These are phyloP conservation scores for Aethina tumida DNA, from an alignment of 1,140 invertebrate species.

Conservation along the genomic window DNA sequence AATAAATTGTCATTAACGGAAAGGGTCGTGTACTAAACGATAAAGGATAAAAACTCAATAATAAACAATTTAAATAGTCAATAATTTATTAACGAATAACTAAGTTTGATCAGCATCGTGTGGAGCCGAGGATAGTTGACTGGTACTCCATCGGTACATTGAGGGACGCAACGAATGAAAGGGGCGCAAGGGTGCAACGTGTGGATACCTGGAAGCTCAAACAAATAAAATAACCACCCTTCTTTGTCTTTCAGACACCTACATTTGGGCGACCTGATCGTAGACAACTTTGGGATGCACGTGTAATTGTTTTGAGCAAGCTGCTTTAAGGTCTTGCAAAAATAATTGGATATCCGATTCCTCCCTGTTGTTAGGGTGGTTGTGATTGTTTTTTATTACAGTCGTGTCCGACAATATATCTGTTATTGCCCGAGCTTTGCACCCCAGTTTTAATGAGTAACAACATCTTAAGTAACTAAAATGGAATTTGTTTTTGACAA, in stretches of 20 bases:
- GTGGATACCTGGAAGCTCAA: no score
- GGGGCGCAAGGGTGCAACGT: no score
- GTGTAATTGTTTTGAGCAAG: slow-evolving; percentile 1
- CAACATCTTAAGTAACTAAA: slow-evolving; percentile 15
- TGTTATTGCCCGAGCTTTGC: background rate
- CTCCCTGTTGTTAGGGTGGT: slow-evolving; percentile 14
- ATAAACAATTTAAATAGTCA: no score
- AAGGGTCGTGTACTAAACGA: no score
- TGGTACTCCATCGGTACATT: no score
- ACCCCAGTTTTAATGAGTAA: background rate
- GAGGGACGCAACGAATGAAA: no score
- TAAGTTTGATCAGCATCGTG: no score
- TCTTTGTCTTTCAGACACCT: background rate
- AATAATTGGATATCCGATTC: slow-evolving; percentile 8
- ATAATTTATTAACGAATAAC: no score
- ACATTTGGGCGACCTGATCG: slow-evolving; percentile 7
- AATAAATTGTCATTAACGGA: no score
- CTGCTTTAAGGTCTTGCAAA: slow-evolving; percentile 1
- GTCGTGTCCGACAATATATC: background rate
- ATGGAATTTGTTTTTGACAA: no score
- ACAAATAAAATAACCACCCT: background rate
- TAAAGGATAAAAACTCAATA: no score
- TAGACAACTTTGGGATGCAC: slow-evolving; percentile 4
- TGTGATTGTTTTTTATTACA: slow-evolving; percentile 10
- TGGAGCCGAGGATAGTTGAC: no score